Conservation (phyloP, 2,113 vertebrate species). For the Oreochromis aureus region DNA sequence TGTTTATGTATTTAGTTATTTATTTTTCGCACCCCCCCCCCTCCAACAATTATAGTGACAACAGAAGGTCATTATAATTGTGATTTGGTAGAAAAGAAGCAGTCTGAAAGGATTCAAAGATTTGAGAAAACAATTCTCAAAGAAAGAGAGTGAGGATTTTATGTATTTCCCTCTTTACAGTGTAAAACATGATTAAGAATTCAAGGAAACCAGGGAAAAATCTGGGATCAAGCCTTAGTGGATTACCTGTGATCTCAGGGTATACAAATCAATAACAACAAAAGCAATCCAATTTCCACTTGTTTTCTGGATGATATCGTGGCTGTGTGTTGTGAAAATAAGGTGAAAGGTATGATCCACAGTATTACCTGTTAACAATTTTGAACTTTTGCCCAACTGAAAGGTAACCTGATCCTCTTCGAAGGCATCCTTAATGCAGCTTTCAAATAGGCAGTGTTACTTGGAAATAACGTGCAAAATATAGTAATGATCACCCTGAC, state of each 20-base stretch:
- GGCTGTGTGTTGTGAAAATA: not conserved
- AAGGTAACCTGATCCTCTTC: not conserved
- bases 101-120: not conserved
- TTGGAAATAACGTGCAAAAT: not conserved
- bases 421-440: not conserved
- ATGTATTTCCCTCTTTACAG: not conserved
- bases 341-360: not conserved
- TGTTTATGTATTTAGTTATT: not conserved
- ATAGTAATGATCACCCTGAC: not conserved
- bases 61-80: not conserved
- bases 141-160: not conserved
- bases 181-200: not conserved
- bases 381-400: not conserved
- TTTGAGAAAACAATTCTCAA: not conserved
- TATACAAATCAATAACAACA: not conserved
- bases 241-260: not conserved
- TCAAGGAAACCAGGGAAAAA: not conserved
- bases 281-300: not conserved
- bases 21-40: not conserved
- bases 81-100: not conserved
- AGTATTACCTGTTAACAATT: not conserved
- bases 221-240: not conserved
- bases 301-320: not conserved
- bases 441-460: not conserved
- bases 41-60: not conserved